Base-by-base conservation (phyloP, 2,113 vertebrate species). In the Cyprinodon variegatus region DNA sequence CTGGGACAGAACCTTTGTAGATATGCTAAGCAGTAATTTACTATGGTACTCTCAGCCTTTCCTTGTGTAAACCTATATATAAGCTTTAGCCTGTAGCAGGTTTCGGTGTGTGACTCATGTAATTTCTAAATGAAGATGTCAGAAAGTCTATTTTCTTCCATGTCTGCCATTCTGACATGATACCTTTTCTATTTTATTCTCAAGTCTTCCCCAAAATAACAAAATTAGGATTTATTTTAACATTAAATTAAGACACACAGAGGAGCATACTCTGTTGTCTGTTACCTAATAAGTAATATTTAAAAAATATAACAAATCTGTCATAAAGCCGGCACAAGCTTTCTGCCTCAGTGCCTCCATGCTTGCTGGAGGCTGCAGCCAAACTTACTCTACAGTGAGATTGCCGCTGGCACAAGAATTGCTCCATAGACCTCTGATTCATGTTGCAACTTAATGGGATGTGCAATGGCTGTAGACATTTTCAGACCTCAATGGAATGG, bases 381-480 rank as follows among this genome's bases (percentile, higher is more conserved):
- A 13, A 15, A 82, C 74, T 57, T 69, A 83, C 83, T 86, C 72
- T 60, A 74, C 77, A 72, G 20, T 77, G 66, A 69, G 72, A 77
- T 79, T 61, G 78, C 78, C 67, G 57, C 61, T 36, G 45, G 81
- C 82, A 68, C 43, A 70, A 80, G 50, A 84, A 77, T 29, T 4
- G 17, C 75, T 80, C 85, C 65, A 61, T 60, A 80, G 66, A 77
- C 68, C 64, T 79, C 41, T 78, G 41, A 45, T 66, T 66, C 29
- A 13, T 78, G 75, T 77, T 79, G 76, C 79, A 76, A 66, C 22
- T 78, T 80, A 84, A 83, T 78, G 67, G 74, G 74, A 74, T 61
- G 75, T 84, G 17, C 74, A 67, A 77, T 8, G 1, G 50, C 72
- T 76, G 48, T 8, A 67, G 70, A 59, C 63, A 46, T 60, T 85